A percentile compares a stretch with the other conserved stretches of the same genome.
phyloP scores from a whole-genome alignment of 2,113 vertebrate genomes.

The Eurystomus gularis region DNA sequence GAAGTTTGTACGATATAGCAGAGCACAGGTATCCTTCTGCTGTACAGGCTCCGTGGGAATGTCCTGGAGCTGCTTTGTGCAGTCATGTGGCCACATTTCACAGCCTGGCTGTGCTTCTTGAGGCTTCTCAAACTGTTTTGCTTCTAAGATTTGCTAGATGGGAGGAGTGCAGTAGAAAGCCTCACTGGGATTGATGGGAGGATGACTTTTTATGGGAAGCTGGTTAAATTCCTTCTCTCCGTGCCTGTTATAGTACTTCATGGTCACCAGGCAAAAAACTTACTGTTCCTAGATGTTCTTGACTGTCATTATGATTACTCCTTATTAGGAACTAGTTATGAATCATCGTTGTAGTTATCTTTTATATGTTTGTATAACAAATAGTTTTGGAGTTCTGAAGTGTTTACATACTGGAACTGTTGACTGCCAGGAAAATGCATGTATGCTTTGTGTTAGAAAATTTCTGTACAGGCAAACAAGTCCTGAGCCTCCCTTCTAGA shows the following conservation, averaged over 20 bases:
- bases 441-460: background rate
- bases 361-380: background rate
- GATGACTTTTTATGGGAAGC: background rate
- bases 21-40: background rate
- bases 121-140: background rate
- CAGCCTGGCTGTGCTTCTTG: background rate
- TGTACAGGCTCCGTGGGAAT: background rate
- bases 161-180: accelerated
- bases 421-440: background rate
- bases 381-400: background rate
- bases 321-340: background rate
- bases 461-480: background rate
- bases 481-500: background rate
- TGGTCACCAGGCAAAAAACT: background rate
- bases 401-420: background rate
- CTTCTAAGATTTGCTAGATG: background rate
- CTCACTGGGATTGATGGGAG: background rate
- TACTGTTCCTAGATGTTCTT: background rate
- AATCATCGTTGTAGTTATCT: background rate
- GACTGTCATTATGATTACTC: background rate
- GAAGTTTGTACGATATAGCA: background rate
- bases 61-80: background rate
- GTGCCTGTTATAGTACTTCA: background rate
- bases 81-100: background rate
- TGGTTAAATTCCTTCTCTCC: background rate